Evolutionary conservation across 2,113 vertebrate genomes (phyloP).

Genomic region (Stercorarius parasiticus): DNA sequence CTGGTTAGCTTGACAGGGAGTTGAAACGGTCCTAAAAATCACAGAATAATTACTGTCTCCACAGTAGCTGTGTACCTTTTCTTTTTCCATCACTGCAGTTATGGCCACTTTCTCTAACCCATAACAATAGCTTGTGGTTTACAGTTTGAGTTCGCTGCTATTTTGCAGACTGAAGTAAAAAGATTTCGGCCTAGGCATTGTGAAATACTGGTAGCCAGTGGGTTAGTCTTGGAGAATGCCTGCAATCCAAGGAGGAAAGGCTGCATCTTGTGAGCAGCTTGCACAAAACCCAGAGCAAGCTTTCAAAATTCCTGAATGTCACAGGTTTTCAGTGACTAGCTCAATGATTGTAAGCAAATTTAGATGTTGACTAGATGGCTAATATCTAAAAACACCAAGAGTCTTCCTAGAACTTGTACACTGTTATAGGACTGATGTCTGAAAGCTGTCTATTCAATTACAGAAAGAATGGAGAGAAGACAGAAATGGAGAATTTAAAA

Average conservation of each 20-base stretch:
- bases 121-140: not conserved
- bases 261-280: not conserved
- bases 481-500: slow-evolving; percentile 98
- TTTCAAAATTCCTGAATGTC: not conserved
- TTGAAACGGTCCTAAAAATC: not conserved
- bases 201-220: not conserved
- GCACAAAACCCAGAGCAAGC: not conserved
- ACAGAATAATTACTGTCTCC: not conserved
- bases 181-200: not conserved
- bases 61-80: not conserved
- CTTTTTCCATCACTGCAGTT: not conserved
- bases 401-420: not conserved
- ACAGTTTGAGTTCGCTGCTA: not conserved
- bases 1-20: not conserved
- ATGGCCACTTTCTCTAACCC: not conserved
- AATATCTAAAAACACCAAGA: not conserved
- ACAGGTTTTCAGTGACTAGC: not conserved
- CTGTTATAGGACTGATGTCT: not conserved
- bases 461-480: slow-evolving; percentile 99
- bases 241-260: not conserved
- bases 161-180: not conserved
- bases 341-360: not conserved
- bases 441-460: slow-evolving; percentile 57
- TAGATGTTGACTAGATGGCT: not conserved
- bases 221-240: not conserved